Conservation (phyloP, 2,797 vertebrate genomes). For the Epinephelus coioides region DNA sequence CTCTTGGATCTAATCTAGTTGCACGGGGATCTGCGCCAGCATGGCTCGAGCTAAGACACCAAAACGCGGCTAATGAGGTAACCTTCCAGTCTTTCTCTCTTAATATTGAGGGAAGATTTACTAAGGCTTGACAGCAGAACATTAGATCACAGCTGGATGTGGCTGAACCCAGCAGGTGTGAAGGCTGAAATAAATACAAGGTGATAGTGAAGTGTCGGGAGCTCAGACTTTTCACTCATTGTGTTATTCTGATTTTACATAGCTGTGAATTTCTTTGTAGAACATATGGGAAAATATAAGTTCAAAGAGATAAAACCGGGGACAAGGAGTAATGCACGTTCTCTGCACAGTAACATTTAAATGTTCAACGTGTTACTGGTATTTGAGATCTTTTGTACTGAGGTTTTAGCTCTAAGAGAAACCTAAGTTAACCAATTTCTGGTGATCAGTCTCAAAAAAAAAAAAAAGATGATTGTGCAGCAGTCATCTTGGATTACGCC, state of each 20-base stretch:
- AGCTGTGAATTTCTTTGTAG: background rate
- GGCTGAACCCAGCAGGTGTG: conserved; percentile 39
- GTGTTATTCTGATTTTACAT: conserved; percentile 36
- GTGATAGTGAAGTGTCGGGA: conserved; percentile 37
- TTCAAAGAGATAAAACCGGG: conserved; percentile 8
- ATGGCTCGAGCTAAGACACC: conserved; percentile 44
- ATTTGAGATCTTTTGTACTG: background rate
- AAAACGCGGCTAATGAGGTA: conserved; percentile 48
- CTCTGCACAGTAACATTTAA: background rate
- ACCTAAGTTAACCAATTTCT: too few relatives aligned
- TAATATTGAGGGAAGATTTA: conserved; percentile 61
- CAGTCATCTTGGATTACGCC: background rate
- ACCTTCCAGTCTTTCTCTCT: conserved; percentile 40
- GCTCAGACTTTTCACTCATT: conserved; percentile 29
- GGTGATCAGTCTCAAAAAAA: too few relatives aligned
- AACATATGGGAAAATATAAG: background rate
- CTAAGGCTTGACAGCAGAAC: conserved; percentile 59
- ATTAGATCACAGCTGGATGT: conserved; percentile 63
- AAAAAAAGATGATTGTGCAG: conserved; percentile 1
- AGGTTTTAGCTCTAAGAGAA: too few relatives aligned
- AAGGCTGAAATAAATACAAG: conserved; percentile 49
- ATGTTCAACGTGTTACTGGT: background rate
- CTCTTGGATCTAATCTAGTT: conserved; percentile 37
- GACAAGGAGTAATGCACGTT: background rate
- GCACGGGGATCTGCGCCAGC: conserved; percentile 36